Conservation (phyloP, 2,888 invertebrate genomes). For the Drosophila monieri region DNA sequence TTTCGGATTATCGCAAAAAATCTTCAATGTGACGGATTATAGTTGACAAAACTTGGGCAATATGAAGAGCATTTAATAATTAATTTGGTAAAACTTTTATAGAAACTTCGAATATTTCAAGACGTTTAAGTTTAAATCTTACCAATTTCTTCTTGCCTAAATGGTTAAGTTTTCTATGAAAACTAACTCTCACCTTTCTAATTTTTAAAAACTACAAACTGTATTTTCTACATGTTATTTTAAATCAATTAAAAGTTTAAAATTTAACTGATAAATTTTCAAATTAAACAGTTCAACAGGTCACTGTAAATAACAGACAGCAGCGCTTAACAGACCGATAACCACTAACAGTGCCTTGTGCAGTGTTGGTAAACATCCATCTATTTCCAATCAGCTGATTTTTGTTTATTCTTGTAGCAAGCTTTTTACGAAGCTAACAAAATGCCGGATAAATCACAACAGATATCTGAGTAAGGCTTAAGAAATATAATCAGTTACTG, state of each 20-base stretch:
- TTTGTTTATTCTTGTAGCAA: background rate
- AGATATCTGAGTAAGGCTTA: background rate
- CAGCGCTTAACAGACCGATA: background rate
- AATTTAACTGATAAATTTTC: too few species aligned
- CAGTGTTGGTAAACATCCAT: background rate
- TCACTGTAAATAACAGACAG: background rate
- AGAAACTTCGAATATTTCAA: too few species aligned
- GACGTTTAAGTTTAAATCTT: too few species aligned
- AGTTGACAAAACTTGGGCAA: background rate
- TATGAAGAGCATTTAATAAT: background rate
- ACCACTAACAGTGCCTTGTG: background rate
- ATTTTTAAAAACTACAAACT: too few species aligned
- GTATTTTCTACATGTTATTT: too few species aligned
- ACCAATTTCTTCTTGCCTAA: too few species aligned
- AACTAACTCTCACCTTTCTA: too few species aligned
- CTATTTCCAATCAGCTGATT: background rate
- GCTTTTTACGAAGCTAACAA: background rate
- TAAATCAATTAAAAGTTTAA: too few species aligned
- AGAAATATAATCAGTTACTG: background rate
- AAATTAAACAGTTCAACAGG: background rate
- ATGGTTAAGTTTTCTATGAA: too few species aligned
- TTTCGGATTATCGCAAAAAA: constrained; percentile 3
- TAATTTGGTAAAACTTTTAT: too few species aligned
- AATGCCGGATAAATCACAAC: background rate
- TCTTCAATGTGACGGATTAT: background rate